These are phyloP conservation scores for Lindbergichthys nudifrons DNA, from an alignment of 2,797 vertebrate genomes.

Conservation along the genomic window DNA sequence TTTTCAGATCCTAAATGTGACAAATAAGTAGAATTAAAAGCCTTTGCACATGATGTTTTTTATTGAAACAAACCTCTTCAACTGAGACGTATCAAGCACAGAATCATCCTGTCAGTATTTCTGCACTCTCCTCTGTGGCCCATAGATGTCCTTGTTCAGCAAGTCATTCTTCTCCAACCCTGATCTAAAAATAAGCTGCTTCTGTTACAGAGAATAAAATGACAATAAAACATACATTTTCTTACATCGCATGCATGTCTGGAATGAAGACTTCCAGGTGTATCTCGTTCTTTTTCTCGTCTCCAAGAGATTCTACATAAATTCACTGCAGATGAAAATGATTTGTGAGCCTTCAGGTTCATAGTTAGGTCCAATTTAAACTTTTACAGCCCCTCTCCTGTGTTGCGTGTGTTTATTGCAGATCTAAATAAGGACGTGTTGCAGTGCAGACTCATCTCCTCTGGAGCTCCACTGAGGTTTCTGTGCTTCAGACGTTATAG, in stretches of 20 bases:
- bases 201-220: slow-evolving; percentile 38
- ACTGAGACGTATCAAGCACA: background rate
- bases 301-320: slow-evolving; percentile 13
- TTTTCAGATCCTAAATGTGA: background rate
- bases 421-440: slow-evolving; percentile 48
- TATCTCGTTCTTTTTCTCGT: background rate
- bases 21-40: background rate
- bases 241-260: slow-evolving; percentile 22
- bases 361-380: slow-evolving; percentile 27
- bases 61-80: background rate
- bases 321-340: slow-evolving; percentile 1
- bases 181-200: slow-evolving; percentile 35
- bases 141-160: slow-evolving; percentile 85
- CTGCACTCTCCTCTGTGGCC: slow-evolving; percentile 66
- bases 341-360: slow-evolving; percentile 26
- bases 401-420: slow-evolving; percentile 15
- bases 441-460: slow-evolving; percentile 48
- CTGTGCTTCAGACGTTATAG: slow-evolving; percentile 23
- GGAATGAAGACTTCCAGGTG: slow-evolving; percentile 19
- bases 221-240: slow-evolving; percentile 21
- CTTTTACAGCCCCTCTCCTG: slow-evolving; percentile 9
- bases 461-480: slow-evolving; percentile 1
- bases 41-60: background rate
- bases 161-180: slow-evolving; percentile 58
- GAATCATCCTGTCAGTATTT: slow-evolving; percentile 5